Evolutionary conservation across 2,888 invertebrate species (phyloP), one percentile per base, ranked within the genome.

Genomic region (Gastrophysa polygoni): DNA sequence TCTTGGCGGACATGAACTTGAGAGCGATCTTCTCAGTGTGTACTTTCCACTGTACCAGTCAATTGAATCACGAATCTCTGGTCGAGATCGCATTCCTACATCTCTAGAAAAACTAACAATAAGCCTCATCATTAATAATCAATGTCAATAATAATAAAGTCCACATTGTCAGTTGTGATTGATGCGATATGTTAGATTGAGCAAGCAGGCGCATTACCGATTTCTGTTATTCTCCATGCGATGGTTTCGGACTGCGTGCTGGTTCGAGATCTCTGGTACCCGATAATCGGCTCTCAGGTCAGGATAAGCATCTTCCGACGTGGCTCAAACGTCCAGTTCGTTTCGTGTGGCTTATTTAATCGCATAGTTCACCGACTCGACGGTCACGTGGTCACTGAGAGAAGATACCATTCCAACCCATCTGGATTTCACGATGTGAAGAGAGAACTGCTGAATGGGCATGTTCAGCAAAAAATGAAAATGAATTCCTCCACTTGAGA

Each of bases 111-210:
- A 50, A 64, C 57, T 34, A 21, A 65, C 59, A 59, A 65, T 59
- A 67, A 69, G 57, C 57, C 59, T 60, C 70, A 76, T 77, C 77
- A 77, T 78, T 78, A 77, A 78, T 78, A 77, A 78, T 73, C 75
- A 71, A 71, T 74, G 78, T 78, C 78, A 78, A 75, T 78, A 73
- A 74, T 75, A 78, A 78, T 78, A 78, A 76, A 76, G 76, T 76
- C 71, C 71, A 75, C 73, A 78, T 78, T 78, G 77, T 78, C 71
- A 72, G 65, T 58, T 54, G 68, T 78, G 78, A 78, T 77, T 77
- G 76, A 78, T 76, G 73, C 63, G 61, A 67, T 67, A 69, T 74
- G 68, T 70, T 65, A 68, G 71, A 55, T 48, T 54, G 43, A 54
- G 21, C 24, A 32, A n/a, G 14, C 34, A 24, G 21, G 54, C 43